A percentile compares a stretch with the other conserved stretches of the same genome.
Conservation (phyloP, 1,140 invertebrate species). For the Tetramorium simillimum region DNA sequence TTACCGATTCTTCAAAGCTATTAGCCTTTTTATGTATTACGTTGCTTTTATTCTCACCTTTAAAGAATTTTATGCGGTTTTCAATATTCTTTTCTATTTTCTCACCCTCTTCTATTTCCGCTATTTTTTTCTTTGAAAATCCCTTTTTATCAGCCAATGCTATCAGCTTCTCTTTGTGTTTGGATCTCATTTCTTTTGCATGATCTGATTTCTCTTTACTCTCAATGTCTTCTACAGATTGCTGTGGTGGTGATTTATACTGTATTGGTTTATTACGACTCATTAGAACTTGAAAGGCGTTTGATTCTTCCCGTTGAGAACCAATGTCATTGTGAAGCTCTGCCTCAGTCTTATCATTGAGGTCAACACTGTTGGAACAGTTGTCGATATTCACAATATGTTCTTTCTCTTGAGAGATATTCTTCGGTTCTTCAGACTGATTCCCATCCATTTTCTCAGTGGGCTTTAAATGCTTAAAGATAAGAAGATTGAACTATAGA, state of each 20-base stretch:
- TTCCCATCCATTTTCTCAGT: neutral
- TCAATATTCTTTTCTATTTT: constrained; percentile 74
- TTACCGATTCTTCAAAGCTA: constrained; percentile 40
- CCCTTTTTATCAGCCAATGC: constrained; percentile 76
- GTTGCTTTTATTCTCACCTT: constrained; percentile 55
- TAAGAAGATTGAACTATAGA: neutral
- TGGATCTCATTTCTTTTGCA: constrained; percentile 59
- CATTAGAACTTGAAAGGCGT: constrained; percentile 78
- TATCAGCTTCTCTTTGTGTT: constrained; percentile 71
- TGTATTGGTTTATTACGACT: constrained; percentile 67
- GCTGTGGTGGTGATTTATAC: neutral
- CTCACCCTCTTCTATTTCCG: constrained; percentile 74
- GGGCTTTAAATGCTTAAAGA: neutral
- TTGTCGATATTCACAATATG: neutral
- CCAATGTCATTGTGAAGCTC: neutral
- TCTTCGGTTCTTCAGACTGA: neutral
- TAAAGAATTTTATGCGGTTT: constrained; percentile 76
- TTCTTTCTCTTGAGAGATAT: neutral
- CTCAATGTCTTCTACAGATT: constrained; percentile 28
- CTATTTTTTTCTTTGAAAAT: constrained; percentile 75
- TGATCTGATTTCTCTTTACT: constrained; percentile 37
- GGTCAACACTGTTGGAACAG: neutral
- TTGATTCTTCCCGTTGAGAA: constrained; percentile 60
- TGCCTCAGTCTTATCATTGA: neutral
- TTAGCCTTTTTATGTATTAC: constrained; percentile 53